These are phyloP conservation scores for Acromyrmex echinatior DNA, from an alignment of 1,140 invertebrate species.

Conservation along the genomic window DNA sequence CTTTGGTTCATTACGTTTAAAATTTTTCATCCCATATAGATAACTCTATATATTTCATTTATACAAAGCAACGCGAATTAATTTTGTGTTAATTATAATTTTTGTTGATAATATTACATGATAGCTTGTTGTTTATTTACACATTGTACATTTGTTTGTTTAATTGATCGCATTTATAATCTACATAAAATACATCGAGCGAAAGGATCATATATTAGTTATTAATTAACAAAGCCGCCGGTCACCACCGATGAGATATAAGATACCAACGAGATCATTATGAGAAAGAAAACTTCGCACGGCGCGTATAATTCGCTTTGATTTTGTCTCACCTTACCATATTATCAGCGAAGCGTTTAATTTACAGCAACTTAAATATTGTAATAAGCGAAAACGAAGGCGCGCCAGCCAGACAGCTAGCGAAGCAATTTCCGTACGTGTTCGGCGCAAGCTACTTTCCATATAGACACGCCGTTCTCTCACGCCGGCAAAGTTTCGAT, in stretches of 20 bases:
- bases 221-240: slow-evolving; percentile 33
- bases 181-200: background rate
- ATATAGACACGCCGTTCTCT: slow-evolving; percentile 46
- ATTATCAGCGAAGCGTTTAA: slow-evolving; percentile 50
- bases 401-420: slow-evolving; percentile 13
- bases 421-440: slow-evolving; percentile 56
- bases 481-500: slow-evolving; percentile 52
- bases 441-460: slow-evolving; percentile 53
- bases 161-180: slow-evolving; percentile 29
- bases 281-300: slow-evolving; percentile 27
- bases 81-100: background rate
- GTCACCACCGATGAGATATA: background rate
- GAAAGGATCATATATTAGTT: background rate
- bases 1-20: no score
- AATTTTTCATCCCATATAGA: no score
- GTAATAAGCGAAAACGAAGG: slow-evolving; percentile 49
- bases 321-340: background rate
- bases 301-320: background rate
- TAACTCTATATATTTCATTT: background rate
- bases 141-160: background rate
- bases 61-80: background rate
- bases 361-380: slow-evolving; percentile 62
- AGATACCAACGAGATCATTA: slow-evolving; percentile 50
- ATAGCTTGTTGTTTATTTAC: slow-evolving; percentile 4
- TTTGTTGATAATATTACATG: background rate